These are phyloP conservation scores for Graptemys geographica DNA, from an alignment of 2,797 vertebrate species.

Conservation along the genomic window DNA sequence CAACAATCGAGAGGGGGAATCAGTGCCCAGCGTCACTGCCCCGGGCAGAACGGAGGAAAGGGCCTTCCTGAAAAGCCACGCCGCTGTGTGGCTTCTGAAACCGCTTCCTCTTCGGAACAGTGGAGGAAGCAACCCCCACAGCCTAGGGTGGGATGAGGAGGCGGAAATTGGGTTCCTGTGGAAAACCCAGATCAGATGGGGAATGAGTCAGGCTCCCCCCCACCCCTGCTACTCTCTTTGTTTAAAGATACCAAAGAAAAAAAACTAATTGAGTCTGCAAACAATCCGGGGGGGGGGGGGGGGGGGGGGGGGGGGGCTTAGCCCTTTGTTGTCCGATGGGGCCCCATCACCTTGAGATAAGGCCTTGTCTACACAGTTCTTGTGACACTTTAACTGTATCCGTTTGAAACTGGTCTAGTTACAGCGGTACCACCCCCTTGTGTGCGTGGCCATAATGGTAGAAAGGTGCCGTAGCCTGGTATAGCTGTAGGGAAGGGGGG, in stretches of 20 bases:
- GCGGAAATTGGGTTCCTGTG: neutral
- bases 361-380: neutral
- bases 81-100: neutral
- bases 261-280: neutral
- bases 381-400: neutral
- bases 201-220: neutral
- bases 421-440: neutral
- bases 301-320: accelerated
- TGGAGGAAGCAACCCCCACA: neutral
- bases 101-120: neutral
- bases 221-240: neutral
- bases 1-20: too few species aligned
- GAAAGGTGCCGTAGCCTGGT: neutral
- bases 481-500: neutral
- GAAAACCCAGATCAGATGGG: neutral
- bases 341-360: neutral
- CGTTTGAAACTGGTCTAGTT: neutral
- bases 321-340: neutral
- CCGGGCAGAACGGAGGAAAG: neutral
- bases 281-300: neutral
- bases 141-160: too few species aligned
- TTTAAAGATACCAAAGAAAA: neutral
- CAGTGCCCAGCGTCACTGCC: neutral
- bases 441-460: neutral
- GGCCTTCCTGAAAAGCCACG: neutral